Conservation (phyloP, 2,797 vertebrate genomes). For the Hyperoplus immaculatus region DNA sequence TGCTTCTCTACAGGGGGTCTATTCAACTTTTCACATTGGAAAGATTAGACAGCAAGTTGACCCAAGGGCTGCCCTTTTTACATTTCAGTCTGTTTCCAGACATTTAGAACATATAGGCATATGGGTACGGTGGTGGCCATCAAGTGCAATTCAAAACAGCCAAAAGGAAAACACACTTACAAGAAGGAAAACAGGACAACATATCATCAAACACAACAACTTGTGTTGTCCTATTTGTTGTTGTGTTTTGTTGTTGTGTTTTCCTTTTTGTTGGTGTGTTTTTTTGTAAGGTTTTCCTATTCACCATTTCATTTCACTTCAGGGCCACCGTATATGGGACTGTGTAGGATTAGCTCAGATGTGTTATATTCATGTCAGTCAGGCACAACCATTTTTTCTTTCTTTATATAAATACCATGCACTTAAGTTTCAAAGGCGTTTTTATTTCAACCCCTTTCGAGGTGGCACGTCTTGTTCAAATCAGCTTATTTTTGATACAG, state of each 20-base stretch:
- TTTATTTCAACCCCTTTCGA: neutral
- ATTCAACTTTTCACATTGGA: conserved; percentile 25
- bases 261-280: too few relatives aligned
- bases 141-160: too few relatives aligned
- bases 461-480: neutral
- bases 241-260: too few relatives aligned
- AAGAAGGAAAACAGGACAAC: too few relatives aligned
- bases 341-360: neutral
- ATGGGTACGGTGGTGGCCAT: too few relatives aligned
- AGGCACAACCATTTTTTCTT: neutral
- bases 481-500: neutral
- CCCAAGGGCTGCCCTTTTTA: conserved; percentile 19
- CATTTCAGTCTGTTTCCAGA: conserved; percentile 17
- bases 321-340: too few relatives aligned
- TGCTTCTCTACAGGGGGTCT: conserved; percentile 23
- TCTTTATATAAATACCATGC: neutral
- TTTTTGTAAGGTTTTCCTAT: too few relatives aligned
- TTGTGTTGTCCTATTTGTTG: too few relatives aligned
- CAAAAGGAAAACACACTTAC: too few relatives aligned
- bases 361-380: conserved; percentile 6
- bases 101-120: neutral
- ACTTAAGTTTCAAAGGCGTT: neutral
- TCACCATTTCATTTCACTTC: too few relatives aligned
- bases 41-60: conserved; percentile 23
- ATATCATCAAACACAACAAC: too few relatives aligned